These are phyloP conservation scores for Phyllotis vaccarum DNA, from an alignment of 2,797 vertebrate species.

Conservation along the genomic window DNA sequence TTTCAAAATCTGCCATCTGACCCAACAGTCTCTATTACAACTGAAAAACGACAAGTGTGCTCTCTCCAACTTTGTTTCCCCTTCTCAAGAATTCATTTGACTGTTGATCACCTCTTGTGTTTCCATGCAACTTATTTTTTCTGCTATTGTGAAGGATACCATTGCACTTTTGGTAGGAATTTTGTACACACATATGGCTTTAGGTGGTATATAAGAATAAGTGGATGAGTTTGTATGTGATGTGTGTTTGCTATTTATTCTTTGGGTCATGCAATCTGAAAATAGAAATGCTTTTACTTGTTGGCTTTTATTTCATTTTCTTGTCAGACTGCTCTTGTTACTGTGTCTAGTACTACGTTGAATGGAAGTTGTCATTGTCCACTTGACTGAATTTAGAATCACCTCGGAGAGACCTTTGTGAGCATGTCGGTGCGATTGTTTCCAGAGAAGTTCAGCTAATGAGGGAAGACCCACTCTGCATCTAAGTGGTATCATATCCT, in stretches of 20 bases:
- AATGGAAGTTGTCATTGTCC: not conserved
- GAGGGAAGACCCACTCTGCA: not conserved
- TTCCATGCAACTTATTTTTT: not conserved
- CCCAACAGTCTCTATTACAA: not conserved
- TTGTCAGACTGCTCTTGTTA: not conserved
- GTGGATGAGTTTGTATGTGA: not conserved
- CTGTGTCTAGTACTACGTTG: not conserved
- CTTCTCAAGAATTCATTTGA: not conserved
- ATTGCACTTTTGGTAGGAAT: not conserved
- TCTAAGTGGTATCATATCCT: not conserved
- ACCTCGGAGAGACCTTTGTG: not conserved
- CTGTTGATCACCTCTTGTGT: not conserved
- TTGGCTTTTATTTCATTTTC: not conserved
- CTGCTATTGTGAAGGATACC: not conserved
- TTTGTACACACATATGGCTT: not conserved
- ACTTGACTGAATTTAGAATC: not conserved
- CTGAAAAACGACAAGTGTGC: not conserved
- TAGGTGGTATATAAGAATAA: not conserved
- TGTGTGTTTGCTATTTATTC: not conserved
- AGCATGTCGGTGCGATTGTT: not conserved
- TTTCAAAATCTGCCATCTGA: not conserved
- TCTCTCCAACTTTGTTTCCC: not conserved
- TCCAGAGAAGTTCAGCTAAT: not conserved
- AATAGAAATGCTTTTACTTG: not conserved
- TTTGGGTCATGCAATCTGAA: not conserved